Evolutionary conservation across 2,888 invertebrate species (phyloP).

Genomic region (Priocnemis perturbator): DNA sequence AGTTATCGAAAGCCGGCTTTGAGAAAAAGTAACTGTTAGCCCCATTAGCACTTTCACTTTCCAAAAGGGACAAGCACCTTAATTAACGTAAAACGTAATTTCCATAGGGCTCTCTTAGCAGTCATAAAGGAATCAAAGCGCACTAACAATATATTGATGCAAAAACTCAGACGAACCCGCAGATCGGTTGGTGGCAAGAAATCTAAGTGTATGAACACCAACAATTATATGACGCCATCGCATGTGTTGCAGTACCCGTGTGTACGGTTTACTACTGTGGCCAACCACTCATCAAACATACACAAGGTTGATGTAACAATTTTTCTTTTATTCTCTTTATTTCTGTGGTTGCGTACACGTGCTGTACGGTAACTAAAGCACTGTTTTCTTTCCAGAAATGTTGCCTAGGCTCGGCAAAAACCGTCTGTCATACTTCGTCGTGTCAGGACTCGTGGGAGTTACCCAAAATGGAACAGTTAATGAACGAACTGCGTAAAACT

Average conservation of each 20-base stretch:
- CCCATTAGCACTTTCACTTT: too few species aligned
- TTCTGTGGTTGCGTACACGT: too few species aligned
- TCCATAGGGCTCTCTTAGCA: constrained; percentile 57
- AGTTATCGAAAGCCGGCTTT: constrained; percentile 52
- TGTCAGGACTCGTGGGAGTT: constrained; percentile 58
- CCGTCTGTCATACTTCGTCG: constrained; percentile 44
- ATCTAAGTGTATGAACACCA: constrained; percentile 35
- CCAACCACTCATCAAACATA: background rate
- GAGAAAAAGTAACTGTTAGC: constrained; percentile 61
- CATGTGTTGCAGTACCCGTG: constrained; percentile 20
- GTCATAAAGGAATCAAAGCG: constrained; percentile 54
- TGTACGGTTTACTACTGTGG: background rate
- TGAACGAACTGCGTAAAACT: constrained; percentile 52
- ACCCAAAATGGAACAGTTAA: constrained; percentile 59
- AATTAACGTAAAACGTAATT: constrained; percentile 21
- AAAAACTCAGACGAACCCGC: constrained; percentile 45
- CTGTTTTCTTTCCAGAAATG: constrained; percentile 43
- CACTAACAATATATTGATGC: constrained; percentile 47
- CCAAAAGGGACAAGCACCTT: constrained; percentile 2
- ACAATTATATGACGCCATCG: constrained; percentile 31
- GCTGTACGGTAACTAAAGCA: too few species aligned
- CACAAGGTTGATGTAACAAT: constrained; percentile 9
- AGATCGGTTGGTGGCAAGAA: constrained; percentile 27
- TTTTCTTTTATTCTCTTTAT: too few species aligned
- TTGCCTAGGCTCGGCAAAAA: constrained; percentile 41